Evolutionary conservation across 2,888 invertebrate genomes (phyloP).

Genomic region (Phasia obesa): DNA sequence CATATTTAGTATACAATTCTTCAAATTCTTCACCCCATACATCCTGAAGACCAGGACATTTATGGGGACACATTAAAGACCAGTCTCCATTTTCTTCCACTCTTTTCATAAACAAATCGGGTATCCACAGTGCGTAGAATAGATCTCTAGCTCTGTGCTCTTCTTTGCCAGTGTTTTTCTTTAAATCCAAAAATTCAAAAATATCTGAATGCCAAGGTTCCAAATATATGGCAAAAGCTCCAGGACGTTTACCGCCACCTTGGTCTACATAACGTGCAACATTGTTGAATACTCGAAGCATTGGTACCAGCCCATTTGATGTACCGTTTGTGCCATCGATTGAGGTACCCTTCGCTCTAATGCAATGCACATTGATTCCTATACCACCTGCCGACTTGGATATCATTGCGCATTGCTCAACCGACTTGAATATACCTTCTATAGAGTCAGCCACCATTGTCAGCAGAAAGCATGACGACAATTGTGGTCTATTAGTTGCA

Average conservation of each 20-base stretch:
- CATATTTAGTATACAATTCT: conserved; percentile 92
- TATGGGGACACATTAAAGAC: conserved; percentile 98
- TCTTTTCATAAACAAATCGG: conserved; percentile 98
- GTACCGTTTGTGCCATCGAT: conserved; percentile 97
- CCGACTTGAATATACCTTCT: conserved; percentile 96
- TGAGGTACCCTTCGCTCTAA: conserved; percentile 94
- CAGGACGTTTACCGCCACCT: conserved; percentile 98
- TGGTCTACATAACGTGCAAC: conserved; percentile 98
- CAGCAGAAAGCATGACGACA: conserved; percentile 97
- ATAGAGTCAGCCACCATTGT: conserved; percentile 98
- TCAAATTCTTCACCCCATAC: conserved; percentile 98
- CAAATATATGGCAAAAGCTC: conserved; percentile 98
- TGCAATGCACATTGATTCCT: conserved; percentile 97
- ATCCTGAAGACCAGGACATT: conserved; percentile 94
- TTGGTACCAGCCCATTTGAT: conserved; percentile 97
- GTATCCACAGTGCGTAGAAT: conserved; percentile 98
- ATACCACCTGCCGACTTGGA: conserved; percentile 99
- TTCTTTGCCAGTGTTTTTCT: conserved; percentile 97
- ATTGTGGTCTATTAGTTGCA: conserved; percentile 94
- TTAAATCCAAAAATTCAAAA: conserved; percentile 96
- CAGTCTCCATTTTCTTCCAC: conserved; percentile 92
- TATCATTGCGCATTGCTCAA: conserved; percentile 96
- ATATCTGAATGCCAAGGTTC: conserved; percentile 99
- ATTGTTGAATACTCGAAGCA: conserved; percentile 97
- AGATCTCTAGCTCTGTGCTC: conserved; percentile 96